These are phyloP conservation scores for Zosterops lateralis DNA, from an alignment of 2,113 vertebrate species.

Conservation along the genomic window DNA sequence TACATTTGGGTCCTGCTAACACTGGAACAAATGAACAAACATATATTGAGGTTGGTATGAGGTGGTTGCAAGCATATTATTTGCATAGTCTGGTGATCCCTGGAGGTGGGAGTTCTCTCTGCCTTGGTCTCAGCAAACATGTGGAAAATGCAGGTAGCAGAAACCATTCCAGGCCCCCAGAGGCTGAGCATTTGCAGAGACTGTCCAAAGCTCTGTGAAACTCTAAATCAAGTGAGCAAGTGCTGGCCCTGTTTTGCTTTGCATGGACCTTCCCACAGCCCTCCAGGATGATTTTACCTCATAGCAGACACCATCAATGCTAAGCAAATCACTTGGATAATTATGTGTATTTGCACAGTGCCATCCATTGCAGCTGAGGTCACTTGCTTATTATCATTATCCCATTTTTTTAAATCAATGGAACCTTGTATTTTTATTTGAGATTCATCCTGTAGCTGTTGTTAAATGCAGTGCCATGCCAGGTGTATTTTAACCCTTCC, in stretches of 20 bases:
- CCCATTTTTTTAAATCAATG: neutral
- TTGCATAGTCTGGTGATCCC: neutral
- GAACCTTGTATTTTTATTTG: neutral
- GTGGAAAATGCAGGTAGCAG: neutral
- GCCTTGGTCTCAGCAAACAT: neutral
- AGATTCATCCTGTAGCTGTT: neutral
- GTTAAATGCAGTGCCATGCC: neutral
- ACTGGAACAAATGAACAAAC: neutral
- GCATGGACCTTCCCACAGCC: neutral
- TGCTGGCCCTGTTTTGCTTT: neutral
- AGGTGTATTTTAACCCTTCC: neutral
- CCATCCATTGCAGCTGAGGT: neutral
- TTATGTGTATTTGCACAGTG: neutral
- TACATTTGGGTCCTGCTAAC: neutral
- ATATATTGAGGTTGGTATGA: neutral
- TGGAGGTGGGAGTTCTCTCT: neutral
- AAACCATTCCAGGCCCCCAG: neutral
- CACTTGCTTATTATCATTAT: neutral
- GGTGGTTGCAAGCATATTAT: neutral
- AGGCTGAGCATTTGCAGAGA: neutral
- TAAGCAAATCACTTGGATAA: conserved; percentile 26
- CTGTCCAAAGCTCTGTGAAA: neutral
- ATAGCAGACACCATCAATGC: neutral
- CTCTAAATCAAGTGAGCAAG: neutral
- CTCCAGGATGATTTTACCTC: neutral